Evolutionary conservation across 1,140 invertebrate genomes (phyloP), one percentile per base, ranked within the genome.

Genomic region (Drosophila littoralis): DNA sequence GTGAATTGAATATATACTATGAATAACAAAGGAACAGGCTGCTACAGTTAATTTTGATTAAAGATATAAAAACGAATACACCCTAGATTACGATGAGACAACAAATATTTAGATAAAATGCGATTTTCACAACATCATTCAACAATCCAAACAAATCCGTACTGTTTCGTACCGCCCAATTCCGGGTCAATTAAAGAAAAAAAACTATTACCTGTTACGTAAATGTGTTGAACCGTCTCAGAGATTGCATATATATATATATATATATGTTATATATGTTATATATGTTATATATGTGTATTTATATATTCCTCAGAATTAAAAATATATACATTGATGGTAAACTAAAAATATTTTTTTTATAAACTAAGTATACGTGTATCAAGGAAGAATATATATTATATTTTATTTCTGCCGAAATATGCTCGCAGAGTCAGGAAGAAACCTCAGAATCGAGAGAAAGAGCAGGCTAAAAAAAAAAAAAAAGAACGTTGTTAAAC

Each of bases 201-300:
- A n/a, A 55, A 54, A 35, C 48, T 67, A 17, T 67, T 58, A 48
- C 35, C n/a, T 65, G 45, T 71, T 51, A 28, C 15, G 10, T 42
- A 72, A 66, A 65, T 70, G 66, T 83, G 68, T 79, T 70, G 70
- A 68, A 66, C 72, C 83, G 83, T 83, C 80, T 83, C 72, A 83
- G 76, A 83, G 81, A 83, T 83, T 83, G 80, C 75, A 79, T 50
- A 64, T 28, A 28, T 28, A 28, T 17, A 17, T 28, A 28, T 28
- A 28, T 28, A 5, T 22, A 3, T 28, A 28, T 28, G 22, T 28
- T 28, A 28, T 28, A 28, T 28, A 28, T 28, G 22, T 28, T 28
- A 5, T 22, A 3, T 28, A 28, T 28, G 22, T 28, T 28, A 28
- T 28, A 28, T 28, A 28, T 28, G 22, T 28, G 4, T 5, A 28